Evolutionary conservation across 2,113 vertebrate species (phyloP), one percentile per base, ranked within the genome.

Genomic region (Nematolebias whitei): DNA sequence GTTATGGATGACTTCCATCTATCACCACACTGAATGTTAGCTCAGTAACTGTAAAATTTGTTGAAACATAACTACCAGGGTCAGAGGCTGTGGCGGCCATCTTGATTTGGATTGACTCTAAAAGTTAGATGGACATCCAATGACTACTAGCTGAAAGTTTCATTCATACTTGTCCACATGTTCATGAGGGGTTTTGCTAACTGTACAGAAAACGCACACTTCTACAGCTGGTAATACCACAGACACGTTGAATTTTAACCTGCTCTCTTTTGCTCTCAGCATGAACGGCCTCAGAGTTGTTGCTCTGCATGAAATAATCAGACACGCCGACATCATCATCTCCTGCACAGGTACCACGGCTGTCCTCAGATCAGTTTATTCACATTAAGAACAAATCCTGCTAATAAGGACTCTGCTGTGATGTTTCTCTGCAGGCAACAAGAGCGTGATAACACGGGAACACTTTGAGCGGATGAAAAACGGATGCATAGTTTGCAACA

Each of bases 281-380:
- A 99, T 99, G 97, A 96, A 98, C 6, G 96, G 97, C 60, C 96
- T 97, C 88, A 93, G 94, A 83, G 92, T 98, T 88, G 89, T 95
- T 77, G 95, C 94, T 79, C 92, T 98, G 79, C 93, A 87, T 16
- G 95, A 98, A 74, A 91, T 96, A 4, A 90, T 96, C 83, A 89
- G 92, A 73, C 94, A 95, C 64, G 92, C 94, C 47, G 96, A 99
- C 77, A 84, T 99, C 1, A 93, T 99, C 78, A 95, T 99, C 89
- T 98, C 97, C 75, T 98, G 97, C 86, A 98, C 97, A 91, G 97
- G 97, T 96, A 53, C 19, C 8, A 19, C n/a, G 15, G n/a, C 22
- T 12, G 13, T 6, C 14, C 18, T 43, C n/a, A 16, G 18, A 15
- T 48, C 2, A 20, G 5, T 10, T 23, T 7, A 22, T 15, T 32